Evolutionary conservation across 2,113 vertebrate genomes (phyloP), one percentile per base, ranked within the genome.

Genomic region (Notothenia rossii): DNA sequence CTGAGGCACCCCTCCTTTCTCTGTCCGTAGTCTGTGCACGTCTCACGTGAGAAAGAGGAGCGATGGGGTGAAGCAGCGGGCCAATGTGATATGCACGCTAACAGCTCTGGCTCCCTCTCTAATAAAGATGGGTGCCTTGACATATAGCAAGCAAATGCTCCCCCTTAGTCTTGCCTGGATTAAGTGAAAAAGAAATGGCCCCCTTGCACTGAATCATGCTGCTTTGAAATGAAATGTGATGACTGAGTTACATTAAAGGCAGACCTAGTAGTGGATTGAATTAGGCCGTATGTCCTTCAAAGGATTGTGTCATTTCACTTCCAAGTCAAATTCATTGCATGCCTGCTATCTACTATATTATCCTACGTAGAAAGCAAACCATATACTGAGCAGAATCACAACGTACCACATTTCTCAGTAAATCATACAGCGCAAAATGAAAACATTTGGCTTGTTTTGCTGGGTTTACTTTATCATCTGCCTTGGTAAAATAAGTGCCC

Each of bases 211-310:
- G 51, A 82, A 68, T 84, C 74, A 14, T 20, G 59, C 29, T 65
- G 36, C 67, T 67, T 63, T 74, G 50, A 81, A 86, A 80, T 75
- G 29, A 78, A 88, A 81, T 45, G 17, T 46, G 72, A 74, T 70
- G 74, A 81, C 66, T 68, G 70, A 54, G 65, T 60, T 77, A 78
- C 53, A 72, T 71, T 66, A 75, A 72, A 78, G 56, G 53, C 76
- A 68, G 65, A 43, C 51, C 59, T n/a, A 1, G 73, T 13, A 18
- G 64, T 67, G 49, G 69, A 79, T 69, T 72, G 77, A 84, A 81
- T 84, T 72, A 88, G 18, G 40, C 71, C 1, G 15, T 69, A 59
- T 48, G 77, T 68, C 77, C 64, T 66, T 83, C 68, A 66, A 66
- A 66, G 49, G 49, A 45, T 51, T 60, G 10, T 25, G 43, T 46